Evolutionary conservation across 2,797 vertebrate species (phyloP).

Genomic region (Scolopax rusticola): DNA sequence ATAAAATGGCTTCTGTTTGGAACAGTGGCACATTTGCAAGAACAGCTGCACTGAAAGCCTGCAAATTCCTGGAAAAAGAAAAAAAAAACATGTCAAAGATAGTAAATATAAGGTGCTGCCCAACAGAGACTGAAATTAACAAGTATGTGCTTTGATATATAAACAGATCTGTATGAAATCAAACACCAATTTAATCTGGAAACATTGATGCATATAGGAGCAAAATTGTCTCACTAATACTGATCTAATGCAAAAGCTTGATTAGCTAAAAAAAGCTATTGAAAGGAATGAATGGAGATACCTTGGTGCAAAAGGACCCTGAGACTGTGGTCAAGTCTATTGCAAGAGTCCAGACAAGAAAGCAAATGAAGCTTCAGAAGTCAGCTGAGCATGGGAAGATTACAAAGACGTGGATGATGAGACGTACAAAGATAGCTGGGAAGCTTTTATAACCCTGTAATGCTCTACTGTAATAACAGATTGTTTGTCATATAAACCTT

Average conservation of each 20-base stretch:
- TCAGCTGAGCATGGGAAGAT: not conserved
- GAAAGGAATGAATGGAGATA: not conserved
- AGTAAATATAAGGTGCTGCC: not conserved
- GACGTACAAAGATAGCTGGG: not conserved
- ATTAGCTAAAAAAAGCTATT: not conserved
- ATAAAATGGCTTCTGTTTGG: slow-evolving; percentile 87
- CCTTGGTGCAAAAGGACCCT: not conserved
- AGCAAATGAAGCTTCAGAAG: not conserved
- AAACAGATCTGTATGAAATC: not conserved
- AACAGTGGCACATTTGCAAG: slow-evolving; percentile 84
- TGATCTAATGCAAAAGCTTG: not conserved
- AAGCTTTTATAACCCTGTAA: not conserved
- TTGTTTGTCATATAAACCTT: not conserved
- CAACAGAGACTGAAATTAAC: not conserved
- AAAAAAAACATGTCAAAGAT: not conserved
- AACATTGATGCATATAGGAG: not conserved
- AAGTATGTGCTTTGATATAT: not conserved
- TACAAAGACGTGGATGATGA: not conserved
- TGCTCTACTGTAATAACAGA: not conserved
- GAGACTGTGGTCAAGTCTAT: not conserved
- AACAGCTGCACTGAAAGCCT: slow-evolving; percentile 83
- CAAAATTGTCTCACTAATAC: not conserved
- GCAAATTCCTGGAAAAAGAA: slow-evolving; percentile 84
- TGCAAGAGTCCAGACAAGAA: not conserved
- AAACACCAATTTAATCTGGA: not conserved